phyloP scores from a whole-genome alignment of 2,888 invertebrate genomes.

The Drosophila fulvimacula region DNA sequence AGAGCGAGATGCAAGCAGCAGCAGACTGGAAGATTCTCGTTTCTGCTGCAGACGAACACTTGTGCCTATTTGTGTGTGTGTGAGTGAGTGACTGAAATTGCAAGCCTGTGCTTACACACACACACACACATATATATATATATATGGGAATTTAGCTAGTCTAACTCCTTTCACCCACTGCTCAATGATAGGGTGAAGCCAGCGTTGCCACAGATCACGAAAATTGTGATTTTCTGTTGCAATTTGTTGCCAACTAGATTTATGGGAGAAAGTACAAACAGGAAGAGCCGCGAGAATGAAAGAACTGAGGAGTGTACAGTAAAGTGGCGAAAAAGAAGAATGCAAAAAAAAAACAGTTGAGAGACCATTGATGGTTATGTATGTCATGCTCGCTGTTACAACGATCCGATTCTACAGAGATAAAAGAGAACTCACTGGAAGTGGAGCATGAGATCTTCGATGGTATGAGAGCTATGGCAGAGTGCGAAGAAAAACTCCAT shows the following conservation, averaged over 20 bases:
- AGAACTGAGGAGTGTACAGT: constrained; percentile 4
- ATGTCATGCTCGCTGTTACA: constrained; percentile 15
- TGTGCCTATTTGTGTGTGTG: constrained; percentile 8
- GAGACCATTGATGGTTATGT: constrained; percentile 20
- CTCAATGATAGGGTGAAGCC: constrained; percentile 29
- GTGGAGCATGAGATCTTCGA: constrained; percentile 14
- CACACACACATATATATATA: constrained; percentile 14
- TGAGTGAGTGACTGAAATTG: constrained; percentile 53
- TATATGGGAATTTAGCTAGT: constrained; percentile 51
- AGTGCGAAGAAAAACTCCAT: constrained; percentile 1
- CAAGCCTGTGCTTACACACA: constrained; percentile 21
- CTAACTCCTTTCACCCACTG: constrained; percentile 79
- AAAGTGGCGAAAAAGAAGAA: neutral
- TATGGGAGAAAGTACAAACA: constrained; percentile 69
- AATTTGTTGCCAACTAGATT: constrained; percentile 62
- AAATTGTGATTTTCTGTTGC: constrained; percentile 54
- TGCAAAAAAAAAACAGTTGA: constrained; percentile 2
- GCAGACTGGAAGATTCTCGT: constrained; percentile 56
- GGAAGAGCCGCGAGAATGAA: constrained; percentile 24
- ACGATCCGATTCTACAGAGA: constrained; percentile 5
- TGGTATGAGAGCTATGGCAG: neutral
- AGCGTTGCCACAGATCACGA: constrained; percentile 44
- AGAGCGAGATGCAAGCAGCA: constrained; percentile 10
- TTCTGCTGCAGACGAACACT: constrained; percentile 34
- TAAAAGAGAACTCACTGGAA: constrained; percentile 31